Evolutionary conservation across 2,888 invertebrate genomes (phyloP).

Genomic region (Drepana falcataria): DNA sequence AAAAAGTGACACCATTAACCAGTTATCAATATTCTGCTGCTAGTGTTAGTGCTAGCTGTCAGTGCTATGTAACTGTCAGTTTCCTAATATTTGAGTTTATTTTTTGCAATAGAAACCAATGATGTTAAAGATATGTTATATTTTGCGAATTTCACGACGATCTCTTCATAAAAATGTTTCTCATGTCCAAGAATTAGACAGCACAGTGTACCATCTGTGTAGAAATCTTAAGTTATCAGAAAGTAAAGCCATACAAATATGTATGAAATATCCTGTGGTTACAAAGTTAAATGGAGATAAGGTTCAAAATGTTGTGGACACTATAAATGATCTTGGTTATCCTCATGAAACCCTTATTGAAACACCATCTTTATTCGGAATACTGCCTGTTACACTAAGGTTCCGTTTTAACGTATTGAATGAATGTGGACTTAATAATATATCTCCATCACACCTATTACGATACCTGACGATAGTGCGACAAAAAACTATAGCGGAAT

Average conservation of each 20-base stretch:
- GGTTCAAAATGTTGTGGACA: conserved; percentile 36
- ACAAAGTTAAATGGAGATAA: conserved; percentile 39
- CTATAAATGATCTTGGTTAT: conserved; percentile 50
- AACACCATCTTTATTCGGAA: conserved; percentile 52
- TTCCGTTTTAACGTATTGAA: conserved; percentile 53
- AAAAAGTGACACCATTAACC: too few species aligned
- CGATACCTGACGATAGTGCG: conserved; percentile 51
- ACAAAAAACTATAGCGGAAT: conserved; percentile 46
- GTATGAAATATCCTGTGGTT: conserved; percentile 53
- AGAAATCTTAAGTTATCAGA: conserved; percentile 16
- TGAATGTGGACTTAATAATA: conserved; percentile 58
- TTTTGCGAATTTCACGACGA: conserved; percentile 6
- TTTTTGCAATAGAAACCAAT: background rate
- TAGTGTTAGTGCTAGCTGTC: too few species aligned
- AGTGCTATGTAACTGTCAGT: background rate
- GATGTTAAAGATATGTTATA: background rate
- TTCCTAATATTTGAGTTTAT: background rate
- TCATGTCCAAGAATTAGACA: conserved; percentile 2
- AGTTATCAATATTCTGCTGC: too few species aligned
- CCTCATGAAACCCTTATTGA: conserved; percentile 36
- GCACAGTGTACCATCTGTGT: conserved; percentile 31
- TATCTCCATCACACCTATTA: conserved; percentile 35
- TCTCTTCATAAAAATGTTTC: background rate
- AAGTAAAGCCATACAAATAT: conserved; percentile 46
- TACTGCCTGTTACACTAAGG: conserved; percentile 56